Evolutionary conservation across 2,113 vertebrate genomes (phyloP).

Genomic region (Pagrus major): DNA sequence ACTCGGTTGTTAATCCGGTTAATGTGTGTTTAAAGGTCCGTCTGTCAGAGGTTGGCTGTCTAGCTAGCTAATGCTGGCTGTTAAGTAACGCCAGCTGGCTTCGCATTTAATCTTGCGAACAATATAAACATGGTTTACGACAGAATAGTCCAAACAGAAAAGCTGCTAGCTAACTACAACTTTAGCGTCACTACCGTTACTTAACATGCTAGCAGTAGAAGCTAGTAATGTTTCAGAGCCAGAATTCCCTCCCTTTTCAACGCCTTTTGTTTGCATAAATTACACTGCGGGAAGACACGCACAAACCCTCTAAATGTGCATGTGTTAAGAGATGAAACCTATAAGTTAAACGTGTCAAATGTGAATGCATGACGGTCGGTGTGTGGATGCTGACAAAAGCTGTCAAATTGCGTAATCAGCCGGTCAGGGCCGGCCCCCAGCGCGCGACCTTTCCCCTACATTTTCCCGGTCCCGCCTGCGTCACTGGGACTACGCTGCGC

Average conservation of each 20-base stretch:
- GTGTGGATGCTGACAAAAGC: background rate
- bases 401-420: constrained; percentile 41
- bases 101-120: background rate
- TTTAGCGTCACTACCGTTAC: background rate
- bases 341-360: background rate
- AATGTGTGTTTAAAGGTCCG: background rate
- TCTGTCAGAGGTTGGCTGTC: background rate
- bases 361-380: background rate
- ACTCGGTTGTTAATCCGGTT: rapidly evolving
- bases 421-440: background rate
- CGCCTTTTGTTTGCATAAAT: background rate
- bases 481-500: constrained; percentile 27
- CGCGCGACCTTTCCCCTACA: constrained; percentile 76
- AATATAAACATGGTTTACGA: background rate
- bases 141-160: background rate
- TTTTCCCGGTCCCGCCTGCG: constrained; percentile 24
- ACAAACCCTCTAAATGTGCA: background rate
- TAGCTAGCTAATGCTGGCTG: too few species aligned
- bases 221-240: background rate
- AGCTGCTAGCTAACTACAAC: background rate
- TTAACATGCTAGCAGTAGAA: background rate
- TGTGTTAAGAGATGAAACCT: background rate
- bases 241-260: background rate
- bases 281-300: too few species aligned
- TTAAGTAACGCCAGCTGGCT: background rate